Base-by-base conservation (phyloP, 2,888 invertebrate genomes). In the Xylota segnis region DNA sequence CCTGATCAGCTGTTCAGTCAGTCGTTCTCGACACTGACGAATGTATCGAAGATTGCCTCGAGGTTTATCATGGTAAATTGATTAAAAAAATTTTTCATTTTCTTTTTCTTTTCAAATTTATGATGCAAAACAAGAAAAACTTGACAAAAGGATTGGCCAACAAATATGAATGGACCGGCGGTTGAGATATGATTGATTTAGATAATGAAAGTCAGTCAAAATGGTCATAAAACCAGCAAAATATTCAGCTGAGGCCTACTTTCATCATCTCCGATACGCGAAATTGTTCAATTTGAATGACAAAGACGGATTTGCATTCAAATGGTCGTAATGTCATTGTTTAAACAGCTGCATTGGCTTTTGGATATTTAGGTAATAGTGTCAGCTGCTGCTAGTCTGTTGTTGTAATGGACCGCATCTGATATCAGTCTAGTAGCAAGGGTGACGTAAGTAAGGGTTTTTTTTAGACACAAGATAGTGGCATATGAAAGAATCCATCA, bases 11-110 rank as follows among this genome's bases (percentile, higher is more conserved):
- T 94, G 2, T 94, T 95, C 87, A 94, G 94, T 29, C 93, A 93
- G 29, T 94, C 94, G 18, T 95, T 95, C 89, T 92, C 92, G 18
- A 91, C 95, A 14, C 90, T 95, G 14, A 95, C 94, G 16, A 94
- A 93, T 88, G 89, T 95, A 66, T 95, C 95, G 14, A 93, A 93
- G 88, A 90, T 94, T 18, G 90, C 95, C 65, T 94, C 94, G 54
- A 93, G 93, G 87, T 92, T 94, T 43, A 94, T 95, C 88, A 93
- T 94, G 91, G 95, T 95, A 92, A 90, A 89, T 88, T 68, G 5
- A 9, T 54, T 37, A 45, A 27, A 66, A 12, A 47, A 52, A 45
- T 27, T 65, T 59, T n/a, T 37, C 3, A 2, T 2, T 65, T 37
- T 71, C 74, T 50, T 5, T 37, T 59, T 74, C 54, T 45, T 14